A percentile compares a stretch with the other conserved stretches of the same genome.
These are phyloP conservation scores for Aviceda subcristata DNA, from an alignment of 2,113 vertebrate genomes.

Conservation along the genomic window DNA sequence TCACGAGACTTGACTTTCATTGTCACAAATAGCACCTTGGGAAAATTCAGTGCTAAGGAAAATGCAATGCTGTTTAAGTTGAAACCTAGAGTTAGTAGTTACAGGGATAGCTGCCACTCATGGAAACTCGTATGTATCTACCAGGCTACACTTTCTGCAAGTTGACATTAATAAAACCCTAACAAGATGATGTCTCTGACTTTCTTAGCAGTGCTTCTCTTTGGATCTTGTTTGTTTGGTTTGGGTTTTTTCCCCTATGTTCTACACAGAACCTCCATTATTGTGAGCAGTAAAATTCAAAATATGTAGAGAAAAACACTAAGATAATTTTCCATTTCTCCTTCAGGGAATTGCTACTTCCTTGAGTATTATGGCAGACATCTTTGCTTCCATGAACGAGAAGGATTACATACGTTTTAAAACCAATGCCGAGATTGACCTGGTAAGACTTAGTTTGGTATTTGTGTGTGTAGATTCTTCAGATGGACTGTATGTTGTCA, in stretches of 20 bases:
- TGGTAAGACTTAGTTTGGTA: constrained; percentile 73
- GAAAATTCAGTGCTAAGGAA: background rate
- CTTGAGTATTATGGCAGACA: constrained; percentile 86
- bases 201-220: background rate
- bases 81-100: background rate
- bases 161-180: background rate
- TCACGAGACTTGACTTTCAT: background rate
- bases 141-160: background rate
- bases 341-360: constrained; percentile 86
- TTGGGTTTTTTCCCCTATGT: background rate
- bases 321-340: background rate
- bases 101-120: background rate
- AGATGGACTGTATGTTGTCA: background rate
- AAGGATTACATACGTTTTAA: constrained; percentile 84
- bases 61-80: background rate
- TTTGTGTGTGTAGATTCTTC: background rate
- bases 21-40: background rate
- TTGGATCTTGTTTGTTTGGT: background rate
- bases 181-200: background rate
- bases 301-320: background rate
- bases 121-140: background rate
- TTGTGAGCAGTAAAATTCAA: background rate
- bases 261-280: background rate
- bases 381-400: constrained; percentile 90
- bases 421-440: constrained; percentile 69